Evolutionary conservation across 2,888 invertebrate species (phyloP), one percentile per base, ranked within the genome.

Genomic region (Stegana nigrithorax): DNA sequence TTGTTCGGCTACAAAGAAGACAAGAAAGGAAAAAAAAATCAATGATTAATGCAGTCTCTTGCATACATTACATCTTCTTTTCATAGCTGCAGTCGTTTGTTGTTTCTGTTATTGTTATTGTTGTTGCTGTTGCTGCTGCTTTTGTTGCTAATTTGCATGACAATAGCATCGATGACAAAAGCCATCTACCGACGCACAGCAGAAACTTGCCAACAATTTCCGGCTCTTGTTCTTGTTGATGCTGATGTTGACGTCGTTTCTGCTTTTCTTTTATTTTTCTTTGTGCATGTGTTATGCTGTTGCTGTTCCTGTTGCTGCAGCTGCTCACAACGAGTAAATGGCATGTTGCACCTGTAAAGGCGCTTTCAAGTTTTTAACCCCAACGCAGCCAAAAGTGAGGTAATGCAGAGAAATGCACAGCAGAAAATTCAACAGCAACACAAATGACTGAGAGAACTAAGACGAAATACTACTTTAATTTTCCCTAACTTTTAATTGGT

Each of bases 1-100:
- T 1, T 17, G 8, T 4, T 55, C 82, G 56, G 73, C 84, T 83
- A 70, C 19, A 81, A 77, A 53, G 42, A 58, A 25, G 62, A 60
- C n/a, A n/a, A n/a, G n/a, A n/a, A n/a, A n/a, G 14, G 2, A n/a
- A 4, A 14, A 4, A 39, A 17, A 39, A 39, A 39, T 39, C 39
- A 39, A 39, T 39, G 8, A 39, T 39, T 39, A 17, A 39, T 39
- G 39, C 14, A 39, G 39, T n/a, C 4, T n/a, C 39, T 4, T 39
- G 14, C n/a, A 8, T 8, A 36, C 4, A 36, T 36, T 6, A 6
- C 4, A 36, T n/a, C n/a, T n/a, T n/a, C n/a, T n/a, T n/a, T n/a
- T n/a, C n/a, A n/a, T n/a, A n/a, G n/a, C n/a, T n/a, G n/a, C n/a
- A n/a, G n/a, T n/a, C n/a, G n/a, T n/a, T n/a, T n/a, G n/a, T n/a